Evolutionary conservation across 2,113 vertebrate genomes (phyloP).

Genomic region (Nothocercus nigrocapillus): DNA sequence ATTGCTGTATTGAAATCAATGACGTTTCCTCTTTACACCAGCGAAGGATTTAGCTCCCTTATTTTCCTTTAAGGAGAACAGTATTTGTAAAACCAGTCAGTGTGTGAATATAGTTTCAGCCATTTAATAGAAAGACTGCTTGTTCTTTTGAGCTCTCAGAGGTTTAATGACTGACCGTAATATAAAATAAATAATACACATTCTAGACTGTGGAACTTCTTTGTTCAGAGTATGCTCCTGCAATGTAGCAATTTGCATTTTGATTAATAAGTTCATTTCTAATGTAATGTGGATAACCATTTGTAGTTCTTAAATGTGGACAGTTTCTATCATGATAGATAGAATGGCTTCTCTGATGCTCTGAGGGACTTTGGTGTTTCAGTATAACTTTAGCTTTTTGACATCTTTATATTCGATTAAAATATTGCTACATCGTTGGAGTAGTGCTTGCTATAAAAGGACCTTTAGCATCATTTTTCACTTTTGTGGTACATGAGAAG

Average conservation of each 20-base stretch:
- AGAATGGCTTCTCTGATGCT: neutral
- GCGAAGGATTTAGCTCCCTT: neutral
- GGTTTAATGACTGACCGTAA: conserved; percentile 41
- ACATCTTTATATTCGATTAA: conserved; percentile 26
- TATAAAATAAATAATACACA: conserved; percentile 43
- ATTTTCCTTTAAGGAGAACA: conserved; percentile 52
- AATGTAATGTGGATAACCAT: neutral
- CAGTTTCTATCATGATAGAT: neutral
- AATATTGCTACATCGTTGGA: neutral
- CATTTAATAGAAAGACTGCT: conserved; percentile 51
- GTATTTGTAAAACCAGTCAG: conserved; percentile 39
- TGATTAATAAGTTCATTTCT: conserved; percentile 50
- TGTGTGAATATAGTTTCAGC: conserved; percentile 30
- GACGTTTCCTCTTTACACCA: neutral
- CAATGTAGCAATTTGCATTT: conserved; percentile 58
- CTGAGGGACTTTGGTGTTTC: neutral
- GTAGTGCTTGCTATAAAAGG: neutral
- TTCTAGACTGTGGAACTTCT: conserved; percentile 35
- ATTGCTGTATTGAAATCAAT: neutral
- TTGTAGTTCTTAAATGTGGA: neutral
- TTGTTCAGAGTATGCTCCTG: conserved; percentile 37
- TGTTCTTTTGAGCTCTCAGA: conserved; percentile 55
- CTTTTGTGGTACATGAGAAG: neutral
- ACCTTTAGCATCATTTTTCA: conserved; percentile 12
- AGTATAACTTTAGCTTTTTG: conserved; percentile 31